Percentiles rank a stretch among this genome's conserved stretches.
Evolutionary conservation across 35 echinoderm and acorn worm genomes (phyloP).

Genomic region (Apostichopus californicus): DNA sequence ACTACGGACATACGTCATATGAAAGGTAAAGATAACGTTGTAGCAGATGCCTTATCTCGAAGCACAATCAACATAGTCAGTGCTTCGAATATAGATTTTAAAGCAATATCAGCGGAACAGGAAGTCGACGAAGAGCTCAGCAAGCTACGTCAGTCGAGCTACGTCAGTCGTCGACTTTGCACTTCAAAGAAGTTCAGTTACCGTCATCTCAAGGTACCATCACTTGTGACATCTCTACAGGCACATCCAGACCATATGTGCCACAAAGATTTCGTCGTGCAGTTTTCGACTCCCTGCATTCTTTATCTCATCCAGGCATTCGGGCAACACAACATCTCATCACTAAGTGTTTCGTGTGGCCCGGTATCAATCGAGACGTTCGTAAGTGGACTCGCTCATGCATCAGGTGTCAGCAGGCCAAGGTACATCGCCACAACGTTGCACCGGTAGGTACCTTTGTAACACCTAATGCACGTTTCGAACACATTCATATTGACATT

Average conservation of each 20-base stretch:
- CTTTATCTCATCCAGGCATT: constrained; percentile 27
- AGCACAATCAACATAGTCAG: not conserved
- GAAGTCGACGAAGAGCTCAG: not conserved
- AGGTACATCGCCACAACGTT: constrained; percentile 58
- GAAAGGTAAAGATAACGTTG: no score
- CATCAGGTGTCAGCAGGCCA: constrained; percentile 64
- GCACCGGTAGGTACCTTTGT: constrained; percentile 64
- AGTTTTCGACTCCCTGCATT: constrained; percentile 42
- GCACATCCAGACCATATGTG: constrained; percentile 4
- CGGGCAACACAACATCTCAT: constrained; percentile 68
- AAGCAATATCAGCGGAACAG: constrained; percentile 30
- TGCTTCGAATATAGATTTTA: constrained; percentile 6
- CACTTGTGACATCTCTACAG: constrained; percentile 43
- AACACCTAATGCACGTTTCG: constrained; percentile 27
- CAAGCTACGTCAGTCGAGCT: not conserved
- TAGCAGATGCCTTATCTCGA: no score
- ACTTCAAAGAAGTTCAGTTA: constrained; percentile 1
- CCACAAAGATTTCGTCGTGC: not conserved
- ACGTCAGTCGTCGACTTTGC: not conserved
- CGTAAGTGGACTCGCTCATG: constrained; percentile 57
- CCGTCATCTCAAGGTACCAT: constrained; percentile 9
- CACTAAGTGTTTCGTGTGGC: constrained; percentile 64
- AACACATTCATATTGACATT: no score
- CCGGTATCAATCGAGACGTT: constrained; percentile 67
- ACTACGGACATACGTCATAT: no score